Percentiles rank a stretch among this genome's conserved stretches.
Evolutionary conservation across 2,797 vertebrate genomes (phyloP).

Genomic region (Pangasius macronema): DNA sequence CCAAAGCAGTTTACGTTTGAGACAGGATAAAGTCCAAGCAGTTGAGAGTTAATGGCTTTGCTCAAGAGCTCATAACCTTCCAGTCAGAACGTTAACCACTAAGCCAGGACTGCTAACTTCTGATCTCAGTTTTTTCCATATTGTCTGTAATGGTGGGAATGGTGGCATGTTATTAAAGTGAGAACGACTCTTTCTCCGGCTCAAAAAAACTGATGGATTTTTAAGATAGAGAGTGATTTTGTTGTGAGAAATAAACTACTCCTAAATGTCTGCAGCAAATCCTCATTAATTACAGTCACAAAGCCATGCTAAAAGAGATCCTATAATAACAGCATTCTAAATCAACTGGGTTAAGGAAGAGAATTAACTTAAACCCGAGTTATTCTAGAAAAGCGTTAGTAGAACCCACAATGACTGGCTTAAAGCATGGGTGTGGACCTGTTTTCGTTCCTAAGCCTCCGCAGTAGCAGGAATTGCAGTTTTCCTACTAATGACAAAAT

Average conservation of each 20-base stretch:
- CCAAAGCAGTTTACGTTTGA: not conserved
- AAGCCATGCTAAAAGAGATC: not conserved
- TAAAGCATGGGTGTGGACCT: slow-evolving; percentile 21
- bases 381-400: not conserved
- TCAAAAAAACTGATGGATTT: not conserved
- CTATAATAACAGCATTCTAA: slow-evolving; percentile 17
- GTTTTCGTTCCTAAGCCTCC: not conserved
- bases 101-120: too few relatives aligned
- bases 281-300: not conserved
- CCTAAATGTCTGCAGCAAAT: not conserved
- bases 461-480: not conserved
- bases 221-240: not conserved
- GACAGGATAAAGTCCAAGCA: not conserved
- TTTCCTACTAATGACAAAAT: not conserved
- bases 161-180: not conserved
- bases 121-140: not conserved
- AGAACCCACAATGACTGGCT: not conserved
- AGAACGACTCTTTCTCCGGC: not conserved
- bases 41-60: not conserved
- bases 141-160: not conserved
- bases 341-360: not conserved
- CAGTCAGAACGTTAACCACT: not conserved
- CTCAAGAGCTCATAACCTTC: not conserved
- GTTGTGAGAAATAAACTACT: not conserved
- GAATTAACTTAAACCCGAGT: not conserved